Evolutionary conservation across 2,797 vertebrate genomes (phyloP).

Genomic region (Merluccius polli): DNA sequence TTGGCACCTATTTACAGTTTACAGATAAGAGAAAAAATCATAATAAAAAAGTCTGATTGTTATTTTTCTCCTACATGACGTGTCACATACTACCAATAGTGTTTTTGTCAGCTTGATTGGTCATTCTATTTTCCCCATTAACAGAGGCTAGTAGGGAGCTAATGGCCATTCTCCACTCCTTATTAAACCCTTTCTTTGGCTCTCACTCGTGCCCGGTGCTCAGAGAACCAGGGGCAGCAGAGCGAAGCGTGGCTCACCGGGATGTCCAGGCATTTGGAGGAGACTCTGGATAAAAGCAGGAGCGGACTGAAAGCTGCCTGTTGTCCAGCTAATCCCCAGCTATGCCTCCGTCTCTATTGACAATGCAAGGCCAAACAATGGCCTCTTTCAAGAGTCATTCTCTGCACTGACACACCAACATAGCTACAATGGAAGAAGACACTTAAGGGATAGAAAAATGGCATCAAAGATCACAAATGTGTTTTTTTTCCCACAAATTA

Average conservation of each 20-base stretch:
- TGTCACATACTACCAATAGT: constrained; percentile 55
- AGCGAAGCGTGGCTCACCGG: constrained; percentile 58
- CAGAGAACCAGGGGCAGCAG: constrained; percentile 53
- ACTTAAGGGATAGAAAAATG: constrained; percentile 52
- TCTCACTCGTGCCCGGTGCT: constrained; percentile 62
- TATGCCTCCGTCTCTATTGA: constrained; percentile 61
- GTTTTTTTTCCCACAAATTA: neutral
- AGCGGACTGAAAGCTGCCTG: constrained; percentile 64
- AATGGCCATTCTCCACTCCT: constrained; percentile 66
- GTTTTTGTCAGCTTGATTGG: constrained; percentile 49
- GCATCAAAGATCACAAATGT: constrained; percentile 30
- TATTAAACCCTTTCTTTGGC: constrained; percentile 66
- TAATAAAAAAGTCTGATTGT: constrained; percentile 35
- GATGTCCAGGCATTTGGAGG: constrained; percentile 57
- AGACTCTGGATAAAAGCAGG: constrained; percentile 65
- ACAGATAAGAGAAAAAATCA: constrained; percentile 14
- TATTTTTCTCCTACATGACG: constrained; percentile 46
- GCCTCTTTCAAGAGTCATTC: constrained; percentile 64
- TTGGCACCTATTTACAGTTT: too few relatives aligned
- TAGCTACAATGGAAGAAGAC: constrained; percentile 55
- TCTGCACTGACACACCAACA: constrained; percentile 61
- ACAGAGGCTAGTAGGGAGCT: constrained; percentile 63
- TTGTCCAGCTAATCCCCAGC: constrained; percentile 67
- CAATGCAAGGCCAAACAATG: constrained; percentile 63
- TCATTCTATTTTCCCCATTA: constrained; percentile 57